phyloP scores from a whole-genome alignment of 1,140 invertebrate genomes.

The Cyclargus thomasi region DNA sequence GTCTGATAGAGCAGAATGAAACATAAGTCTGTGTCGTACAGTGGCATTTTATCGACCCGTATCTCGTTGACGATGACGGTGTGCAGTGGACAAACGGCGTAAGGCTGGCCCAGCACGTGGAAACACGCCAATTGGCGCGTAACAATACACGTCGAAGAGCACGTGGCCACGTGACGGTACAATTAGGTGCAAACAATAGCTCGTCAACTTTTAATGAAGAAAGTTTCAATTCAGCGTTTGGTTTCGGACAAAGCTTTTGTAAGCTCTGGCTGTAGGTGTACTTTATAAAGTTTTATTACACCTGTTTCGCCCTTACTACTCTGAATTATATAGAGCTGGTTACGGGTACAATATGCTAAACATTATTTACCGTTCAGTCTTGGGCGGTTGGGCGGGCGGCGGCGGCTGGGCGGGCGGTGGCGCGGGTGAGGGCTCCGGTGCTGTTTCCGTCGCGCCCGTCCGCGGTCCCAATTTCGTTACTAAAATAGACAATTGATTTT shows the following conservation, averaged over 20 bases:
- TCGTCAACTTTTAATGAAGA: neutral
- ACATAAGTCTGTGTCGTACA: too few species aligned
- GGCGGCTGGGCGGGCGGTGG: constrained; percentile 62
- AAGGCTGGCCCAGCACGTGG: neutral
- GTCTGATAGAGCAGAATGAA: too few species aligned
- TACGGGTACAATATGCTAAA: neutral
- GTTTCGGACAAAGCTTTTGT: neutral
- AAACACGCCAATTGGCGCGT: neutral
- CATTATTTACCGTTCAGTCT: constrained; percentile 59
- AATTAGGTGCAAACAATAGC: neutral
- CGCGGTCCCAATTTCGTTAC: constrained; percentile 81
- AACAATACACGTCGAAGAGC: neutral
- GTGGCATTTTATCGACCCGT: too few species aligned
- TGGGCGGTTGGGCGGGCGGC: constrained; percentile 47
- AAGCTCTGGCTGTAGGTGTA: neutral
- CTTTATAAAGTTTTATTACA: neutral
- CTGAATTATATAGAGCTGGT: too few species aligned
- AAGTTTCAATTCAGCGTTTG: neutral
- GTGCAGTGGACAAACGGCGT: too few species aligned
- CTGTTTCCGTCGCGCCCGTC: constrained; percentile 74
- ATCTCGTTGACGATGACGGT: too few species aligned
- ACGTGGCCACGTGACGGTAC: neutral
- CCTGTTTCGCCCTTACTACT: too few species aligned
- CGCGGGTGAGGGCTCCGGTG: constrained; percentile 62
- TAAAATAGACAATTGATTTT: constrained; percentile 38